Evolutionary conservation across 1,140 invertebrate genomes (phyloP), one percentile per base, ranked within the genome.

Genomic region (Ooceraea biroi): DNA sequence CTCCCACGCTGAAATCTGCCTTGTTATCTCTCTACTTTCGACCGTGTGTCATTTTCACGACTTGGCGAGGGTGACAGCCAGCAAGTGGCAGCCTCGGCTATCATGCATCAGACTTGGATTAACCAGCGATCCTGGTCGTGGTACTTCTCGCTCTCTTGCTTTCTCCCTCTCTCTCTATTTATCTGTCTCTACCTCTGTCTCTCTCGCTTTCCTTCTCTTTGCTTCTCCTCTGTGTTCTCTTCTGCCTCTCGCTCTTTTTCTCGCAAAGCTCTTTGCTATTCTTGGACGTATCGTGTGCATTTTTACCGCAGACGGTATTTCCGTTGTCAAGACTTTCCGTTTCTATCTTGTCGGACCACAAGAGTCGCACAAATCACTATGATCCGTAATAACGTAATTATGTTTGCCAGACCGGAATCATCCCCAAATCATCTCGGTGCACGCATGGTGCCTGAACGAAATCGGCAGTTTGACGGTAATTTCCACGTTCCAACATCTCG

Each of bases 31-130:
- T 71, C 73, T 44, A 46, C 55, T 58, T 48, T 57, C 30, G 36
- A 50, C 22, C 74, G 77, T 89, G 87, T 85, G 48, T 89, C 85
- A 89, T 87, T 76, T 87, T 77, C 77, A 89, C 68, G 69, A 17
- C 17, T 10, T 55, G 22, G 46, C 36, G 27, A 30, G 68, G n/a
- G 17, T 73, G 48, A n/a, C 22, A 46, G 27, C 17, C 50, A 8
- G 68, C 48, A 69, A 60, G 14, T 52, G n/a, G 61, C 48, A 82
- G 73, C 69, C 41, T 27, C 30, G 19, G 19, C 52, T 44, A 19
- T 69, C 58, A 73, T 87, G 78, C 27, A 78, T 86, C 85, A 85
- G n/a, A 46, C 11, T 50, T 71, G 63, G 83, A 85, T 78, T 57
- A 78, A 85, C 41, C 63, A 27, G 46, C 19, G 50, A 78, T 72